phyloP scores from a whole-genome alignment of 2,888 invertebrate genomes.

The Chalcis sispes region DNA sequence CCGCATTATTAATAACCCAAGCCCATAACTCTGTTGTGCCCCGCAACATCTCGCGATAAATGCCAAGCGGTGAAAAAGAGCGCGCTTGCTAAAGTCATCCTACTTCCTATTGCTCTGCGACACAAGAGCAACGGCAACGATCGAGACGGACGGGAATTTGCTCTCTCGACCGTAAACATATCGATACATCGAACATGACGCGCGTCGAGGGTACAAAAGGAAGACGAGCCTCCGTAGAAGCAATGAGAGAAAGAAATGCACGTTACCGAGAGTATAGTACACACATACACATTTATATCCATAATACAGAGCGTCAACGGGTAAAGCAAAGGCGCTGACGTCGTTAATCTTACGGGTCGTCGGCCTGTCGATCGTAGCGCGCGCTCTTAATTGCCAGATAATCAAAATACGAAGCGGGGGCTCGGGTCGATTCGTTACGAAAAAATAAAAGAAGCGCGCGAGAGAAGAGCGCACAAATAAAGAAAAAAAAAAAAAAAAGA shows the following conservation, averaged over 20 bases:
- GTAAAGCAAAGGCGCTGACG: slow-evolving; percentile 51
- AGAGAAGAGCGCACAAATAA: slow-evolving; percentile 29
- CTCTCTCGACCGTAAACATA: slow-evolving; percentile 14
- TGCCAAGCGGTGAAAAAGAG: slow-evolving; percentile 6
- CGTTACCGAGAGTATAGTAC: neutral
- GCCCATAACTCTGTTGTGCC: too few species aligned
- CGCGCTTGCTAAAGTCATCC: neutral
- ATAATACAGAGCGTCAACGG: too few species aligned
- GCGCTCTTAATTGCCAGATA: slow-evolving; percentile 57
- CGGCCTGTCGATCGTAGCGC: slow-evolving; percentile 54
- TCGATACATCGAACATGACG: slow-evolving; percentile 2
- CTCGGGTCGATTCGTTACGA: slow-evolving; percentile 48
- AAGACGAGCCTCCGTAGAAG: slow-evolving; percentile 15
- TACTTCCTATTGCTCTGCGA: neutral
- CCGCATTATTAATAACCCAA: neutral
- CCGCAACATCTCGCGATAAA: neutral
- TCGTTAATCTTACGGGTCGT: slow-evolving; percentile 55
- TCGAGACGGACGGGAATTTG: neutral
- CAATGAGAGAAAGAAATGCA: slow-evolving; percentile 13
- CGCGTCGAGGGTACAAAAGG: neutral
- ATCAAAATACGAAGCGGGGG: slow-evolving; percentile 59
- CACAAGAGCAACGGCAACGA: neutral
- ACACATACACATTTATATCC: too few species aligned
- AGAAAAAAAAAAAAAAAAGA: slow-evolving; percentile 35
- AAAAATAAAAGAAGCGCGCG: slow-evolving; percentile 36